Evolutionary conservation across 2,113 vertebrate genomes (phyloP), one percentile per base, ranked within the genome.

Genomic region (Pachycephala philippinensis): DNA sequence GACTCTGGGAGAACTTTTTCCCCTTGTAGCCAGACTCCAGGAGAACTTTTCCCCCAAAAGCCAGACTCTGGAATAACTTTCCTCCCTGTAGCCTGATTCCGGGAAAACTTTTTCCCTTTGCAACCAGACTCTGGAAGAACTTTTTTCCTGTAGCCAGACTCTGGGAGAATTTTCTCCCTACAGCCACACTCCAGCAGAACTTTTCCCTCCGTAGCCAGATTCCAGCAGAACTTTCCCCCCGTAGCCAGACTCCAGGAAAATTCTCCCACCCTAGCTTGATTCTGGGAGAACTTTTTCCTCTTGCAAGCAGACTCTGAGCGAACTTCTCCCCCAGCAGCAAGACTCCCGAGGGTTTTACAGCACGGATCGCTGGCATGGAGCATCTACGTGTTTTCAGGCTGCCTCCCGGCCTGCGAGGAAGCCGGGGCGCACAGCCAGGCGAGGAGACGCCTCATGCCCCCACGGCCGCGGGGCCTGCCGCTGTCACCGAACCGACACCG

Each of bases 291-390:
- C 74, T 30, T 53, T 9, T 10, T 1, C 3, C 21, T n/a, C 33
- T 17, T 1, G 0, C 1, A 33, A 49, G 39, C 53, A 15, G 21
- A 6, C 44, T 50, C 8, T 44, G 33, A 27, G 45, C 12, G 33
- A 52, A 28, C 22, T 28, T 52, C 15, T 10, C 5, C 33, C 22
- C 28, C 22, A 27, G 54, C 28, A 61, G 39, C n/a, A 59, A 49
- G 60, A 3, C 30, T 47, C 0, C 2, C 3, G 52, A 49, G 52
- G 27, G n/a, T 63, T 71, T 79, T 3, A 17, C 27, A 23, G 27
- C 21, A 7, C 0, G 20, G 6, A 39, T 2, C 1, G 7, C 35
- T 7, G 10, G 11, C 1, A 1, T 0, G 33, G 60, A 54, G 28
- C 39, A 66, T 4, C 77, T 37, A 0, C 27, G 63, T 2, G 53